A percentile compares a stretch with the other conserved stretches of the same genome.
phyloP scores from a whole-genome alignment of 2,888 invertebrate genomes.

The Bembecia ichneumoniformis region DNA sequence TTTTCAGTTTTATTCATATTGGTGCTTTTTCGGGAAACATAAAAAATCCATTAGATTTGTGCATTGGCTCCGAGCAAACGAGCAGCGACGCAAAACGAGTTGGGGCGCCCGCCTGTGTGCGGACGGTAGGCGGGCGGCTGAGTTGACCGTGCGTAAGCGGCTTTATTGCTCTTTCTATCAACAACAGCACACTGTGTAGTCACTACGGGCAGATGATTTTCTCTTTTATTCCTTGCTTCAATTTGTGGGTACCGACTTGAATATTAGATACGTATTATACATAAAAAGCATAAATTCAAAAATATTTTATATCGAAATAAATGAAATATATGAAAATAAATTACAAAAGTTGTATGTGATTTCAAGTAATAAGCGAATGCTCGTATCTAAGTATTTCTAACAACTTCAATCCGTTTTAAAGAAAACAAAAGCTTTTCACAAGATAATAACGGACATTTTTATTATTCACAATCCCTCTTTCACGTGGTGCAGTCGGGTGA shows the following conservation, averaged over 20 bases:
- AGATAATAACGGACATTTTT: conserved; percentile 44
- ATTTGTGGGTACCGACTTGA: no score
- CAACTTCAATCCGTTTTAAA: conserved; percentile 13
- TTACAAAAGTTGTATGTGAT: no score
- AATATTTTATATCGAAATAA: no score
- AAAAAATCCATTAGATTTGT: conserved; percentile 61
- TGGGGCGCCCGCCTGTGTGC: background rate
- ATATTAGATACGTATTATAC: no score
- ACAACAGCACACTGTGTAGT: conserved; percentile 11
- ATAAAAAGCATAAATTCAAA: no score
- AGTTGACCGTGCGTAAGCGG: conserved; percentile 39
- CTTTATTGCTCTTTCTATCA: conserved; percentile 28
- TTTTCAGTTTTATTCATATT: conserved; percentile 46
- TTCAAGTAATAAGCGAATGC: no score
- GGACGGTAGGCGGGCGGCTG: conserved; percentile 14
- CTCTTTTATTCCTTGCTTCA: no score
- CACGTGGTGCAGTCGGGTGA: conserved; percentile 51
- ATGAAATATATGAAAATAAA: no score
- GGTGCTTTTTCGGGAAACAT: conserved; percentile 42
- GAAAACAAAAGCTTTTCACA: conserved; percentile 41
- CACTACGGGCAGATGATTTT: no score
- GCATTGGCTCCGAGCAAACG: conserved; percentile 38
- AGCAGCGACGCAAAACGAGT: conserved; percentile 9
- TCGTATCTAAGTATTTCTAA: background rate
- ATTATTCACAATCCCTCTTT: conserved; percentile 53